Base-by-base conservation (phyloP, 2,797 vertebrate species). In the Sebastiscus tertius region DNA sequence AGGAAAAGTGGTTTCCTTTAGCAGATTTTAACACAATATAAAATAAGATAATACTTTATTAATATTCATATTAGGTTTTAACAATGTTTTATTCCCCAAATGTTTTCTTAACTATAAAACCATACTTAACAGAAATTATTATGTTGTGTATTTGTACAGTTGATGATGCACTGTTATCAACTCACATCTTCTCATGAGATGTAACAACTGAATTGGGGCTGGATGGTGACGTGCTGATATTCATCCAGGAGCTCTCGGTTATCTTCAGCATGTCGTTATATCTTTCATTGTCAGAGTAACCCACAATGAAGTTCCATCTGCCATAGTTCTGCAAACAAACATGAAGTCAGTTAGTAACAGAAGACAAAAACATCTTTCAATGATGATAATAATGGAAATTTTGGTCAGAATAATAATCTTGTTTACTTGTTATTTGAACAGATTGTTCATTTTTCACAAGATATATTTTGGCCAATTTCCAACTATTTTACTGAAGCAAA, bases 181-280 rank as follows among this genome's bases (percentile, higher is more conserved):
- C 89, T 90, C 79, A 92, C 91, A 86, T 39, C 3, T 5, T 84
- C 54, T 49, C 67, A 1, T 90, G n/a, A 14, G 0, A 0, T 42
- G 76, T 26, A 1, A 26, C 0, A 1, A 74, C 0, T 0, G 14
- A 4, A 1, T 6, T 6, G 8, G 1, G 0, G n/a, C 0, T 2
- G 62, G 24, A 29, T 0, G 73, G 5, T 0, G 60, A 63, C 0
- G 0, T 0, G 0, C 0, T 2, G 3, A 72, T 0, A 0, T 52
- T 68, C 1, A 74, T 0, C 87, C 82, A 86, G 66, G 36, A 60
- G 70, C 88, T 91, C 0, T 83, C 16, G 0, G 67, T 80, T 1
- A 1, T 0, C 5, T 70, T 88, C 72, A 91, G 56, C 1, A 87
- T 1, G 3, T 0, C 0, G 1, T 29, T 54, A 10, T 27, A 77